Conservation (phyloP, 2,888 invertebrate genomes). For the Aphelenchoides bicaudatus region DNA sequence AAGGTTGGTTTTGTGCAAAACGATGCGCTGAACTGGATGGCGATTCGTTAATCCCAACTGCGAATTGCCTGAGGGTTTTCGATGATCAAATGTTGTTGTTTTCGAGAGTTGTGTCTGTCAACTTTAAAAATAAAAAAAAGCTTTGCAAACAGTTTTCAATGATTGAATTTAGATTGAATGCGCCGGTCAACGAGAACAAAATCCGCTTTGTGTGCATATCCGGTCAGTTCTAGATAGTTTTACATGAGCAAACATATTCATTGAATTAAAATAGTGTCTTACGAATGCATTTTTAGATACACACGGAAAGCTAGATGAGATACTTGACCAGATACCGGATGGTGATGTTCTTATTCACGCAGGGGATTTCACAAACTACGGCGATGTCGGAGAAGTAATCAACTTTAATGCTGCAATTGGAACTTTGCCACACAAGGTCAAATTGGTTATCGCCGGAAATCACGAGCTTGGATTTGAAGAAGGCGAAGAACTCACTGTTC, state of each 20-base stretch:
- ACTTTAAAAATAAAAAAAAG: not conserved
- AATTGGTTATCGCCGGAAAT: conserved; percentile 80
- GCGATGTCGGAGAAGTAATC: conserved; percentile 58
- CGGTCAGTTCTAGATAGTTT: too few species aligned
- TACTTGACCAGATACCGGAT: conserved; percentile 36
- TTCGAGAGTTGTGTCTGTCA: not conserved
- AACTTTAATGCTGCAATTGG: conserved; percentile 62
- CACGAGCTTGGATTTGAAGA: conserved; percentile 79
- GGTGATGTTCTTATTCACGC: conserved; percentile 58
- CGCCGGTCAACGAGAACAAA: conserved; percentile 42
- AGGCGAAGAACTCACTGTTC: conserved; percentile 52
- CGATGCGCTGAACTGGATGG: not conserved
- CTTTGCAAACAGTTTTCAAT: not conserved
- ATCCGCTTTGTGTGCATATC: conserved; percentile 53
- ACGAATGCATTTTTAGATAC: too few species aligned
- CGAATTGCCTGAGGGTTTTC: not conserved
- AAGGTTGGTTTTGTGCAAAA: conserved; percentile 34
- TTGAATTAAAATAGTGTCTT: too few species aligned
- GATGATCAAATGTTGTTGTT: not conserved
- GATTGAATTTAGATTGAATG: conserved; percentile 44
- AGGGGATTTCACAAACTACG: conserved; percentile 59
- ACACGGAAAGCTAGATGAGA: conserved; percentile 51
- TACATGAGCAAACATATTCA: too few species aligned
- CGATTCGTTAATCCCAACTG: not conserved
- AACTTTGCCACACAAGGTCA: conserved; percentile 73